Evolutionary conservation across 2,888 invertebrate species (phyloP).

Genomic region (Drosophila meridionalis): DNA sequence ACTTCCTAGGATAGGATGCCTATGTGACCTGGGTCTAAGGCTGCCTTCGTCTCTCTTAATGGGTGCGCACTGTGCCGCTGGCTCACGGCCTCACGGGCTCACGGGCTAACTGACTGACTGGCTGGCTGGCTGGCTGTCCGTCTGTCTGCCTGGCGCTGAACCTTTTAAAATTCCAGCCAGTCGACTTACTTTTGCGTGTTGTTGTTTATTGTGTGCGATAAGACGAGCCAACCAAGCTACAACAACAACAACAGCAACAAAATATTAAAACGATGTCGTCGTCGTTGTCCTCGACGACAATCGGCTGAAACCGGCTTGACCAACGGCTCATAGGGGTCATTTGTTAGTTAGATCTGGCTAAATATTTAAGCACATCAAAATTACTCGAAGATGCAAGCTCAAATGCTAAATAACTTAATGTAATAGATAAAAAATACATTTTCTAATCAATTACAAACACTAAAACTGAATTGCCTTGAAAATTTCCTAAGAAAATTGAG

Average conservation of each 20-base stretch:
- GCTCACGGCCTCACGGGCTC: not conserved
- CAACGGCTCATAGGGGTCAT: constrained; percentile 58
- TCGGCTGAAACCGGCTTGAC: constrained; percentile 65
- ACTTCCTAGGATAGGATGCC: constrained; percentile 69
- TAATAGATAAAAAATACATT: not conserved
- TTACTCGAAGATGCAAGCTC: not conserved
- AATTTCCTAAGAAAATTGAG: not conserved
- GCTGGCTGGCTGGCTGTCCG: not conserved
- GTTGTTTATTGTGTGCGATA: constrained; percentile 79
- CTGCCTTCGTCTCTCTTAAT: constrained; percentile 30
- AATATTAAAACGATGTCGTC: constrained; percentile 62
- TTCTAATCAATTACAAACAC: not conserved
- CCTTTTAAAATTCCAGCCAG: constrained; percentile 83
- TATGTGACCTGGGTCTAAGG: constrained; percentile 71
- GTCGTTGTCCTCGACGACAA: constrained; percentile 36
- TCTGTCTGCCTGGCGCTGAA: constrained; percentile 68
- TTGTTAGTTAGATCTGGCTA: constrained; percentile 26
- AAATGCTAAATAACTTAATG: not conserved
- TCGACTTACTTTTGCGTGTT: constrained; percentile 71
- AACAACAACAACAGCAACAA: constrained; percentile 33
- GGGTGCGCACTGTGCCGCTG: constrained; percentile 37
- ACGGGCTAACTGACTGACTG: not conserved
- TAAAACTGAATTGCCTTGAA: not conserved
- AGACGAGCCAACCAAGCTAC: constrained; percentile 50
- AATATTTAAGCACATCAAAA: constrained; percentile 1